Evolutionary conservation across 2,113 vertebrate species (phyloP).

Genomic region (Myotis davidii): DNA sequence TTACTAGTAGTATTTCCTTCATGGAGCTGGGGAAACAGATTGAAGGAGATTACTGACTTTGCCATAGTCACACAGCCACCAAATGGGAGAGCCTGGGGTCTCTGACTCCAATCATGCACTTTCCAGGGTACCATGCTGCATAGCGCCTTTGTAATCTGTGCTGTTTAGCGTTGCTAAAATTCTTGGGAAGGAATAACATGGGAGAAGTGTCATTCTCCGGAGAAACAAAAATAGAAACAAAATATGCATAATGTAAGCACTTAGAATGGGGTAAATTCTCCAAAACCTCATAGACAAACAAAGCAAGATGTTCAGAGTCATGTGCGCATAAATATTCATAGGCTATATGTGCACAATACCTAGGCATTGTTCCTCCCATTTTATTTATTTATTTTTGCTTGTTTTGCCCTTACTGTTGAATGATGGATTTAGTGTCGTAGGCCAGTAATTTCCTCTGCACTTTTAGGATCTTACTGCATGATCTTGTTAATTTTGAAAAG

Average conservation of each 20-base stretch:
- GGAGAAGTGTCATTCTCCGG: constrained; percentile 10
- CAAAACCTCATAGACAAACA: constrained; percentile 1
- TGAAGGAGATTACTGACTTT: constrained; percentile 59
- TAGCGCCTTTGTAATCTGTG: neutral
- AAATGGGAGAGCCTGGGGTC: neutral
- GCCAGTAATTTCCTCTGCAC: neutral
- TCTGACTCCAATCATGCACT: neutral
- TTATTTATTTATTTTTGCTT: neutral
- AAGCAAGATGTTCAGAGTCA: constrained; percentile 9
- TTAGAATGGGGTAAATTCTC: neutral
- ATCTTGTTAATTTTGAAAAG: constrained; percentile 22
- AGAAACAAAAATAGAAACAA: neutral
- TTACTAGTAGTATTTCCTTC: constrained; percentile 31
- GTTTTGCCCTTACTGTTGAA: neutral
- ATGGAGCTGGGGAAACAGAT: constrained; percentile 55
- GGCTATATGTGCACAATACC: neutral
- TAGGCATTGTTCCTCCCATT: neutral
- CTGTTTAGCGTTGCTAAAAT: neutral
- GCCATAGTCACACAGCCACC: neutral
- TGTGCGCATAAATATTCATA: constrained; percentile 24
- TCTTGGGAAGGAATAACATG: neutral
- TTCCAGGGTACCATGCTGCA: neutral
- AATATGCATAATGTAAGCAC: neutral
- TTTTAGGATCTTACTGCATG: neutral
- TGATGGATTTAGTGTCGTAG: neutral